Conservation (phyloP, 2,113 vertebrate genomes). For the Chionomys nivalis region DNA sequence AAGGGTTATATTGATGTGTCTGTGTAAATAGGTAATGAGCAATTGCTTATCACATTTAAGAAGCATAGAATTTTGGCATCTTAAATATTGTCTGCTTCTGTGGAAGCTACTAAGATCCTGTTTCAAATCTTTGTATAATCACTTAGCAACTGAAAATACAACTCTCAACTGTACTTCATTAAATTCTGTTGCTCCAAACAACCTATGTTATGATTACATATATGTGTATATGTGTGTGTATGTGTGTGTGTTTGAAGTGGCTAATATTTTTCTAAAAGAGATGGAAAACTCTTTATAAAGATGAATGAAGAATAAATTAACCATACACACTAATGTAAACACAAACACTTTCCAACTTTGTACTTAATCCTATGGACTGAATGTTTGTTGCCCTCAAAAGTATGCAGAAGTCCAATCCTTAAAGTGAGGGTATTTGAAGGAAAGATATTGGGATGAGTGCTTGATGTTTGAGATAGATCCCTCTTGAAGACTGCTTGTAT, state of each 20-base stretch:
- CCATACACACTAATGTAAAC: background rate
- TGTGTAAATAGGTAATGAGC: background rate
- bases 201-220: background rate
- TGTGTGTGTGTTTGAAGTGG: too few relatives aligned
- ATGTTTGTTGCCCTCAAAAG: background rate
- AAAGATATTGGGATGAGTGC: too few relatives aligned
- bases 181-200: conserved; percentile 6
- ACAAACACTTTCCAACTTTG: background rate
- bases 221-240: background rate
- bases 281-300: background rate
- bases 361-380: background rate
- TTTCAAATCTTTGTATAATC: background rate
- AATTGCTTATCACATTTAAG: background rate
- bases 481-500: background rate
- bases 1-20: background rate
- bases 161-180: background rate
- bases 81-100: background rate
- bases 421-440: background rate
- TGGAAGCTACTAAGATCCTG: background rate
- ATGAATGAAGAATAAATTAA: conserved; percentile 30
- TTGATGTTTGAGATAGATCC: background rate
- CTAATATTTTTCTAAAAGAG: background rate
- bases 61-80: background rate
- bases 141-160: background rate
- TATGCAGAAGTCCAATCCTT: background rate